Evolutionary conservation across 1,140 invertebrate genomes (phyloP).

Genomic region (Mesaphorura yosii): DNA sequence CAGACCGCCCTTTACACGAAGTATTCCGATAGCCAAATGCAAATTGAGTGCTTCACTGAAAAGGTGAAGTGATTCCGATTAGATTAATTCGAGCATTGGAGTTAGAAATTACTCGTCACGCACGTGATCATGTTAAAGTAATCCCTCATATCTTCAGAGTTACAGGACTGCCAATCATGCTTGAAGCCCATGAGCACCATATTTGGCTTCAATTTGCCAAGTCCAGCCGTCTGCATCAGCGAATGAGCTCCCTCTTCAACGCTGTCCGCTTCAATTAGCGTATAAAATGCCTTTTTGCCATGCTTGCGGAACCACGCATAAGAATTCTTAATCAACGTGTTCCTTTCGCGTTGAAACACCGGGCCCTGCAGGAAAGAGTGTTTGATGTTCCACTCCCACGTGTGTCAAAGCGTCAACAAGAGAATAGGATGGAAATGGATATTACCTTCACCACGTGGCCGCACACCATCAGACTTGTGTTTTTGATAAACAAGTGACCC

Average conservation of each 20-base stretch:
- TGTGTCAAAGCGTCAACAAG: too few relatives aligned
- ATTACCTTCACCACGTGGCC: conserved; percentile 39
- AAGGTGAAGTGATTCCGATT: too few relatives aligned
- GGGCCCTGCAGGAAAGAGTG: too few relatives aligned
- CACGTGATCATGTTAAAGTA: conserved; percentile 54
- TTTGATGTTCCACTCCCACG: too few relatives aligned
- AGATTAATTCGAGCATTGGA: too few relatives aligned
- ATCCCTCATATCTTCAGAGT: conserved; percentile 42
- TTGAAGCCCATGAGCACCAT: conserved; percentile 54
- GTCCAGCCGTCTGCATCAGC: conserved; percentile 47
- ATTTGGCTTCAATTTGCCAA: conserved; percentile 54
- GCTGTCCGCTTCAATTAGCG: conserved; percentile 37
- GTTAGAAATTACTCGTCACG: too few relatives aligned
- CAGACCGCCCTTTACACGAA: conserved; percentile 44
- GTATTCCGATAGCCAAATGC: conserved; percentile 49
- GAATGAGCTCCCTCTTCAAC: conserved; percentile 41
- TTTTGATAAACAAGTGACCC: conserved; percentile 43
- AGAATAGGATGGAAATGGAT: too few relatives aligned
- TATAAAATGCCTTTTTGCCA: conserved; percentile 50
- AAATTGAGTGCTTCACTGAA: conserved; percentile 50
- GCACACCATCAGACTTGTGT: conserved; percentile 43
- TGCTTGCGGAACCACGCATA: too few relatives aligned
- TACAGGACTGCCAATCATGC: conserved; percentile 50
- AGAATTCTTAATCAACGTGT: too few relatives aligned
- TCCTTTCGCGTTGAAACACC: too few relatives aligned